phyloP scores from a whole-genome alignment of 2,113 vertebrate genomes.

The Agelaius phoeniceus region DNA sequence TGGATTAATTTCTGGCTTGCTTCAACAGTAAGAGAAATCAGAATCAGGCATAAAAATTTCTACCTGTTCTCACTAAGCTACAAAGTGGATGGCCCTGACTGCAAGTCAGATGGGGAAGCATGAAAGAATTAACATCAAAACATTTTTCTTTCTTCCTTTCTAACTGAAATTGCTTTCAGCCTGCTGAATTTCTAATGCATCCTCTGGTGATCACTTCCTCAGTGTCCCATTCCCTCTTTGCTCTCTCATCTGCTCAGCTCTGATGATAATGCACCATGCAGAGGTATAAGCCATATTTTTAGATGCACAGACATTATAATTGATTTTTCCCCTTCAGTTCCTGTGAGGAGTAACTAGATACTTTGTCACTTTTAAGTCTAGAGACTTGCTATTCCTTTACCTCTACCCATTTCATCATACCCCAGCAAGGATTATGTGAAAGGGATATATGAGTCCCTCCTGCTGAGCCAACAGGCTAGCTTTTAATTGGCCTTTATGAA shows the following conservation, averaged over 20 bases:
- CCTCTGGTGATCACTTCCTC: background rate
- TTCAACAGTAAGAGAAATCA: background rate
- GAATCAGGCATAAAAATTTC: background rate
- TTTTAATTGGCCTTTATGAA: slow-evolving; percentile 72
- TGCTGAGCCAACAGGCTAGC: slow-evolving; percentile 40
- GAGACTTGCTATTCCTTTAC: slow-evolving; percentile 35
- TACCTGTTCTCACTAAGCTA: background rate
- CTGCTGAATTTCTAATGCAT: slow-evolving; percentile 35
- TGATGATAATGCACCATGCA: slow-evolving; percentile 12
- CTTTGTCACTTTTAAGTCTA: slow-evolving; percentile 50
- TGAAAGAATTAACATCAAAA: slow-evolving; percentile 46
- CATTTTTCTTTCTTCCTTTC: slow-evolving; percentile 18
- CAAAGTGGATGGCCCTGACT: background rate
- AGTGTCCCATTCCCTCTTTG: background rate
- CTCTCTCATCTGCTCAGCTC: background rate
- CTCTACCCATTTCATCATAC: slow-evolving; percentile 48
- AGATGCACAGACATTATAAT: slow-evolving; percentile 40
- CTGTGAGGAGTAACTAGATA: background rate
- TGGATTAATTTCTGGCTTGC: background rate
- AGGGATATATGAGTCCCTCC: background rate
- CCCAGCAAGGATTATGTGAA: background rate
- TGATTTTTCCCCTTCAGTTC: slow-evolving; percentile 11
- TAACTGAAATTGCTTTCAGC: slow-evolving; percentile 35
- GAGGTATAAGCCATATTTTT: slow-evolving; percentile 32
- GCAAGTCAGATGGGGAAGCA: slow-evolving; percentile 9